phyloP scores from a whole-genome alignment of 2,113 vertebrate species.

The Archilochus colubris region DNA sequence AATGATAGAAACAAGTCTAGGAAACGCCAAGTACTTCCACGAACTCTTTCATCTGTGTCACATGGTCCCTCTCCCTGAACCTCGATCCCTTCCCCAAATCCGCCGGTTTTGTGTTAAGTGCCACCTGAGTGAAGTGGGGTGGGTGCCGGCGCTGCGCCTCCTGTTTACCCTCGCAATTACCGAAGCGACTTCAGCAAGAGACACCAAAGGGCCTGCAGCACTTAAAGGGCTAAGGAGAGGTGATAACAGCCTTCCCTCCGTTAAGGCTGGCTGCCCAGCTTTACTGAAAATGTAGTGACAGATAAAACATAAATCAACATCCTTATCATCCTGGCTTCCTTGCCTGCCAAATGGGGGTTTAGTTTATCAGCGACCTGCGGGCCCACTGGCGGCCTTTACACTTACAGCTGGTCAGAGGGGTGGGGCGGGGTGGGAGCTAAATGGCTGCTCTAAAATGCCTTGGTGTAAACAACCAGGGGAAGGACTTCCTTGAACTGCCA shows the following conservation, averaged over 20 bases:
- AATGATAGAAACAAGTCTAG: constrained; percentile 35
- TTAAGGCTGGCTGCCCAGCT: constrained; percentile 77
- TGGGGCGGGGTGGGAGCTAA: constrained; percentile 69
- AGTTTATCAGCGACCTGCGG: constrained; percentile 77
- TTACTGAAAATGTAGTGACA: constrained; percentile 82
- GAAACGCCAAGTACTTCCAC: neutral
- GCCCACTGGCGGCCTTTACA: constrained; percentile 66
- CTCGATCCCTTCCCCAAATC: neutral
- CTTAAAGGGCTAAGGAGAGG: constrained; percentile 76
- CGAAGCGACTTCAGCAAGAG: constrained; percentile 33
- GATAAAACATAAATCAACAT: constrained; percentile 85
- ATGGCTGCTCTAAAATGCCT: constrained; percentile 80
- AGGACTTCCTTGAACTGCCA: constrained; percentile 81
- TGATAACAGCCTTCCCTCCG: constrained; percentile 75
- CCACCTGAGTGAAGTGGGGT: accelerated
- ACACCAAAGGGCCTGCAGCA: constrained; percentile 71
- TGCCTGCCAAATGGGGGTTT: constrained; percentile 80
- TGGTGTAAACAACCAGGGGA: constrained; percentile 75
- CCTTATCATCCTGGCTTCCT: constrained; percentile 79
- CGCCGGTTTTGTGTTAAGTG: neutral
- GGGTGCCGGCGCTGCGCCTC: neutral
- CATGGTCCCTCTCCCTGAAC: neutral
- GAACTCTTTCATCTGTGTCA: neutral
- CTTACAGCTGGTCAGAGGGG: constrained; percentile 56
- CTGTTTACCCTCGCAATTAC: constrained; percentile 64